Evolutionary conservation across 2,113 vertebrate species (phyloP).

Genomic region (Sphyrna mokarran): DNA sequence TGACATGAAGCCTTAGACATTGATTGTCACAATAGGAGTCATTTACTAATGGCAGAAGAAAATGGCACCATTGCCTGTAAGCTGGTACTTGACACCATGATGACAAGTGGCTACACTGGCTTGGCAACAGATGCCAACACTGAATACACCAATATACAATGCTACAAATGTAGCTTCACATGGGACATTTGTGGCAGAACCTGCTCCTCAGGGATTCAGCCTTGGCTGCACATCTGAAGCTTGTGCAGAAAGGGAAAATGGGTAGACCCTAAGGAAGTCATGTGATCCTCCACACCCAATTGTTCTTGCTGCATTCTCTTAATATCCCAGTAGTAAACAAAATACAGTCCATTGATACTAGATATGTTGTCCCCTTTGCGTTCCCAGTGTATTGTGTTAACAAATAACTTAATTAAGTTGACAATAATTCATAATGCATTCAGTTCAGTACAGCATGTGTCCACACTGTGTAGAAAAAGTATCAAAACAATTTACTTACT

Average conservation of each 20-base stretch:
- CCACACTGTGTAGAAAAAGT: not conserved
- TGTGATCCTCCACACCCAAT: not conserved
- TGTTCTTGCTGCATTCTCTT: not conserved
- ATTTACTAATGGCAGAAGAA: too few relatives aligned
- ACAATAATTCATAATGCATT: not conserved
- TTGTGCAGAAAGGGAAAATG: not conserved
- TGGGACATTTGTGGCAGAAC: too few relatives aligned
- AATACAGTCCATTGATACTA: not conserved
- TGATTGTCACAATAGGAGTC: too few relatives aligned
- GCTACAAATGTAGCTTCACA: too few relatives aligned
- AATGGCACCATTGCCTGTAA: too few relatives aligned
- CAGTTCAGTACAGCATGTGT: not conserved
- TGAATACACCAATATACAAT: too few relatives aligned
- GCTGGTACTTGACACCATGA: too few relatives aligned
- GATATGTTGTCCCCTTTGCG: not conserved
- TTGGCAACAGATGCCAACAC: too few relatives aligned
- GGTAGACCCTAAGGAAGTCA: not conserved
- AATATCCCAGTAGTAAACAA: not conserved
- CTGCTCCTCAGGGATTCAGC: not conserved
- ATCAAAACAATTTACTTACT: conserved; percentile 10
- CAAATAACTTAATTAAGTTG: not conserved
- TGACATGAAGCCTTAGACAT: too few relatives aligned
- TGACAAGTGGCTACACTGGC: too few relatives aligned
- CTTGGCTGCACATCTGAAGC: not conserved
- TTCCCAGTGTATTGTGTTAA: not conserved